Conservation (phyloP, 2,113 vertebrate genomes). For the Hemiscyllium ocellatum region DNA sequence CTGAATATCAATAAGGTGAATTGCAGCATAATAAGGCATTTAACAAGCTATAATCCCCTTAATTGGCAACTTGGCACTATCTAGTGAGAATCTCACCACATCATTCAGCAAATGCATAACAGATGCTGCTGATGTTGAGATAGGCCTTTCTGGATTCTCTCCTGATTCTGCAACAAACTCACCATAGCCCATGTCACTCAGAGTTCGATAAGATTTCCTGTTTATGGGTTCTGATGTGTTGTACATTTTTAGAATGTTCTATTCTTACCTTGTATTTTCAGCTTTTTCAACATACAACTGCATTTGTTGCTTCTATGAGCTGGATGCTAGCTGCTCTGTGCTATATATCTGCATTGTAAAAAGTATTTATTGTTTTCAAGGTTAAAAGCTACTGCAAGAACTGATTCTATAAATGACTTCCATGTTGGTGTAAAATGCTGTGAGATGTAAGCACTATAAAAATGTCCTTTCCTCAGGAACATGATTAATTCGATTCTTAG, state of each 20-base stretch:
- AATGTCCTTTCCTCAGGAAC: neutral
- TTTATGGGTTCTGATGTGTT: neutral
- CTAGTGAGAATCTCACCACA: too few species aligned
- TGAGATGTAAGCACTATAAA: conserved; percentile 22
- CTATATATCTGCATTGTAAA: neutral
- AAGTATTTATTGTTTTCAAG: conserved; percentile 28
- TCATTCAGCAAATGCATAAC: too few species aligned
- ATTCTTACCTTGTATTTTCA: neutral
- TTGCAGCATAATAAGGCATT: too few species aligned
- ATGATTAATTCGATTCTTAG: conserved; percentile 12
- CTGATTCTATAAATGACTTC: conserved; percentile 18
- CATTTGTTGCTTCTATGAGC: neutral
- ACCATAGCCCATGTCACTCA: too few species aligned
- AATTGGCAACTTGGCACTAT: too few species aligned
- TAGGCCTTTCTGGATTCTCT: too few species aligned
- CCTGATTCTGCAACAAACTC: too few species aligned
- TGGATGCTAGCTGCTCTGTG: neutral
- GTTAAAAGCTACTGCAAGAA: conserved; percentile 17
- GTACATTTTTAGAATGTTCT: neutral
- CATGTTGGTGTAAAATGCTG: neutral
- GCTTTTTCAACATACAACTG: neutral
- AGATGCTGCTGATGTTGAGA: too few species aligned
- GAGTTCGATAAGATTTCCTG: neutral
- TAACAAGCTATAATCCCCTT: too few species aligned
- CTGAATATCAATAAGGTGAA: too few species aligned